phyloP scores from a whole-genome alignment of 2,888 invertebrate genomes.

The Barypeithes pellucidus region DNA sequence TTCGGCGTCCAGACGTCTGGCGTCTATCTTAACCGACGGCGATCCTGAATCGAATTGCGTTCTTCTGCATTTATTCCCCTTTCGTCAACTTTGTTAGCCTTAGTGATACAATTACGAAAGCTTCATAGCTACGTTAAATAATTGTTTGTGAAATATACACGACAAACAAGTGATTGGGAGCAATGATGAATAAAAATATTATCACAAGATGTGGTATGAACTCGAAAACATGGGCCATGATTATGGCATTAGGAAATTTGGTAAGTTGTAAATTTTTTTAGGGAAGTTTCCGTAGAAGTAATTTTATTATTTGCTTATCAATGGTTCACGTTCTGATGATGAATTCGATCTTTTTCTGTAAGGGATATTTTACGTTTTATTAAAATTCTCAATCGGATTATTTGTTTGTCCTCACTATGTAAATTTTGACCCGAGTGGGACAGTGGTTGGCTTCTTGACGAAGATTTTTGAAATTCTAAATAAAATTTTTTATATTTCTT shows the following conservation, averaged over 20 bases:
- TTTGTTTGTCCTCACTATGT: too few species aligned
- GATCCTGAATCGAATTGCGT: conserved; percentile 8
- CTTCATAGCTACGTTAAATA: background rate
- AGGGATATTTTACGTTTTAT: too few species aligned
- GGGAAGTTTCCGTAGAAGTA: background rate
- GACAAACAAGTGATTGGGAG: background rate
- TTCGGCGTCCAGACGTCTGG: conserved; percentile 52
- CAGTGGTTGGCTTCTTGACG: too few species aligned
- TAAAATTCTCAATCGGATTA: too few species aligned
- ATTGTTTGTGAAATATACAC: background rate
- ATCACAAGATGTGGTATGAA: conserved; percentile 36
- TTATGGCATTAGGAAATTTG: conserved; percentile 49
- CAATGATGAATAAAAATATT: background rate
- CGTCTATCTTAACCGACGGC: conserved; percentile 32
- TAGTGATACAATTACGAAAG: background rate
- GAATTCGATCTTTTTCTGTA: background rate
- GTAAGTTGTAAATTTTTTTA: conserved; percentile 35
- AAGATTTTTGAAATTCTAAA: too few species aligned
- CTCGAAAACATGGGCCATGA: conserved; percentile 49
- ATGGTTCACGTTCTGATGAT: too few species aligned
- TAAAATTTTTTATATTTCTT: too few species aligned
- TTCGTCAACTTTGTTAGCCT: background rate
- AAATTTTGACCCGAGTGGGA: too few species aligned
- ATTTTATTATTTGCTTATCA: background rate
- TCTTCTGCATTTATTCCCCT: conserved; percentile 1